Base-by-base conservation (phyloP, 2,797 vertebrate genomes). In the Leuciscus waleckii region DNA sequence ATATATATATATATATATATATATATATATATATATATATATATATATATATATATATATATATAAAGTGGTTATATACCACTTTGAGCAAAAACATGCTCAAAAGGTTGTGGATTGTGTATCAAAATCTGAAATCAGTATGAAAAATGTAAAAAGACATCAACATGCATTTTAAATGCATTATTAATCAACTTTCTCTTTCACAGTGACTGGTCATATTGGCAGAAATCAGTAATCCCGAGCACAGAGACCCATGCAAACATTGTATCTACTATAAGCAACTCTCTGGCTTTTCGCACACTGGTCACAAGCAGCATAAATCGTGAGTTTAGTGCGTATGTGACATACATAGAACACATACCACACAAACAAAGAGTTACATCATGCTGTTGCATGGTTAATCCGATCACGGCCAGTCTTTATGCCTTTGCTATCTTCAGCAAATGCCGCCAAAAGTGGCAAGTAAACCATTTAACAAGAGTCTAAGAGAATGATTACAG, bases 401-500 rank as follows among this genome's bases (percentile, higher is more conserved):
- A 96, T 96, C 95, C 95, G 93, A 95, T 95, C 94, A 95, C 91
- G 94, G 94, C 92, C 94, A 93, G 92, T 94, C 94, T 95, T 94
- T 95, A 94, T 94, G 93, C 93, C 92, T 94, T 94, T 92, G 94
- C 94, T 95, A 95, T 95, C 95, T 95, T 95, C 92, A 92, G 95
- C 94, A 93, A 95, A 95, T 91, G 94, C 94, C 51, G 93, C 93
- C 94, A 94, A 94, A 95, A 93, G 94, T 93, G 94, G 94, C 94
- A 95, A 95, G 95, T 94, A 95, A 95, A 95, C 94, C 95, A 94
- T 96, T 96, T 95, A 94, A 95, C 94, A 94, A 95, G 95, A 96
- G 95, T 95, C 95, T 94, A 94, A 94, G 93, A 94, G 94, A 95
- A 91, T 92, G 94, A 93, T 92, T 87, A 91, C 94, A 92, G 94